Evolutionary conservation across 2,888 invertebrate species (phyloP).

Genomic region (Limulus polyphemus): DNA sequence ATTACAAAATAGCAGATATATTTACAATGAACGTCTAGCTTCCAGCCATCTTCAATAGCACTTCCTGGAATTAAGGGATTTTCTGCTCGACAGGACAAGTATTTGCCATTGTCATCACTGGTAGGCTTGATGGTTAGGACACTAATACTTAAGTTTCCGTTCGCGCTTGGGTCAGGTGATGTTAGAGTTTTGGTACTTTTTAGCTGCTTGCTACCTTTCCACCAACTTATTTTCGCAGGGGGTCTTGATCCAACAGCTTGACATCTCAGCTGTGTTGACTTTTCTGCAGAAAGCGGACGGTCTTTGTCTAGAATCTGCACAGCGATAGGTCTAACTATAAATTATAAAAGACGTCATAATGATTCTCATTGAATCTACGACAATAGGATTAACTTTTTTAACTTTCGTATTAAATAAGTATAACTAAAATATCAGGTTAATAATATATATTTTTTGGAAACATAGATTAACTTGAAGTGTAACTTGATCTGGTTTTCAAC

Average conservation of each 20-base stretch:
- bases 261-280: conserved; percentile 67
- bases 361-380: too few relatives aligned
- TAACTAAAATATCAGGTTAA: too few relatives aligned
- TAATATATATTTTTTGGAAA: too few relatives aligned
- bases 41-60: conserved; percentile 23
- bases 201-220: conserved; percentile 57
- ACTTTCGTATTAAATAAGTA: too few relatives aligned
- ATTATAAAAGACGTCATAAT: too few relatives aligned
- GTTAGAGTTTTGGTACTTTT: conserved; percentile 33
- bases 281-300: conserved; percentile 45
- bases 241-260: conserved; percentile 71
- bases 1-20: neutral
- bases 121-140: conserved; percentile 23
- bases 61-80: conserved; percentile 26
- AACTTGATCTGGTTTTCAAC: too few relatives aligned
- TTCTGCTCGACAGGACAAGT: conserved; percentile 42
- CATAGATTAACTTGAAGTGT: too few relatives aligned
- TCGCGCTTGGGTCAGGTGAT: conserved; percentile 11
- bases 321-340: conserved; percentile 58
- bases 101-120: conserved; percentile 26
- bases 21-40: conserved; percentile 27
- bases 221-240: conserved; percentile 72
- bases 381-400: too few relatives aligned
- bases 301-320: conserved; percentile 60
- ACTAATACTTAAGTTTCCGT: conserved; percentile 25